Percentiles rank a stretch among this genome's conserved stretches.
These are phyloP conservation scores for Gortyna flavago DNA, from an alignment of 2,888 invertebrate genomes.

Conservation along the genomic window DNA sequence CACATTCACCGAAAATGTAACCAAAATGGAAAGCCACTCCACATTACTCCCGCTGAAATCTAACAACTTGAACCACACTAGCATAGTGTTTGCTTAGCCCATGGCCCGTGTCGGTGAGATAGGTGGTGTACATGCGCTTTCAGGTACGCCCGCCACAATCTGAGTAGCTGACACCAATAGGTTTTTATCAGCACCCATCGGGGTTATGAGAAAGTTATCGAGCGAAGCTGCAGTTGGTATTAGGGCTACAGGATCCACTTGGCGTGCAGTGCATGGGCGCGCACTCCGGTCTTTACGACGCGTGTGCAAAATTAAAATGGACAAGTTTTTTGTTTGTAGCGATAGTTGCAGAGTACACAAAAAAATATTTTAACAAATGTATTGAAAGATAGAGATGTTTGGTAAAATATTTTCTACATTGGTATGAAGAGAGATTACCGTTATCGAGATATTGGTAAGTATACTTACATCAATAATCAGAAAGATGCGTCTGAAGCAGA, in stretches of 20 bases:
- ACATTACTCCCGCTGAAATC: slow-evolving; percentile 43
- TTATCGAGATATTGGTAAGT: neutral
- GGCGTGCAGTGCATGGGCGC: slow-evolving; percentile 20
- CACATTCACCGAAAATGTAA: neutral
- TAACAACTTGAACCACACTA: slow-evolving; percentile 67
- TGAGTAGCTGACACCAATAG: slow-evolving; percentile 88
- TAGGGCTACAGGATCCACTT: slow-evolving; percentile 59
- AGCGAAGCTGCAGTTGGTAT: slow-evolving; percentile 68
- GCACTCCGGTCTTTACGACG: slow-evolving; percentile 8
- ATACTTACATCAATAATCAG: neutral
- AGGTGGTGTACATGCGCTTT: slow-evolving; percentile 89
- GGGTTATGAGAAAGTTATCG: slow-evolving; percentile 87
- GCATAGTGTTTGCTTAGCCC: slow-evolving; percentile 86
- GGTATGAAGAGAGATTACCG: neutral
- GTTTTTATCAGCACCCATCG: slow-evolving; percentile 88
- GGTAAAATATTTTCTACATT: slow-evolving; percentile 2
- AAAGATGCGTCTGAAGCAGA: neutral
- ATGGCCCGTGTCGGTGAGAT: slow-evolving; percentile 86
- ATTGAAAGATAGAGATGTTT: too few species aligned
- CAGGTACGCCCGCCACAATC: slow-evolving; percentile 86
- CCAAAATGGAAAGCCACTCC: neutral
- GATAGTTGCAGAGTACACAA: neutral
- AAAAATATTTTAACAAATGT: neutral
- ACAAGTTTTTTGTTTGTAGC: neutral
- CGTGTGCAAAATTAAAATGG: slow-evolving; percentile 23